These are phyloP conservation scores for Abramis brama DNA, from an alignment of 2,113 vertebrate genomes.

Conservation along the genomic window DNA sequence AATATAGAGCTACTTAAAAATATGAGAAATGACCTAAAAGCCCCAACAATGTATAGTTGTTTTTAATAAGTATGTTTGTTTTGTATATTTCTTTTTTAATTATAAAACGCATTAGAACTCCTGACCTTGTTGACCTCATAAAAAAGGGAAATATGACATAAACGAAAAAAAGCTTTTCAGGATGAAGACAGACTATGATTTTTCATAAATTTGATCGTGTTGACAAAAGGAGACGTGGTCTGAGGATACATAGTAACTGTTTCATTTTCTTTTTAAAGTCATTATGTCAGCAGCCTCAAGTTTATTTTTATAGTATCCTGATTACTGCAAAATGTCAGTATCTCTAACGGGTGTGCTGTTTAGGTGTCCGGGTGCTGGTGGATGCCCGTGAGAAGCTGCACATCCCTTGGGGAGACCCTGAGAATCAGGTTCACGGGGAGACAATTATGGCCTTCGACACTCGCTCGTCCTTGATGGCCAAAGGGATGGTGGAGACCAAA, in stretches of 20 bases:
- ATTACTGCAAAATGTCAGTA: background rate
- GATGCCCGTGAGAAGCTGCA: constrained; percentile 97
- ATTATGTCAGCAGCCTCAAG: background rate
- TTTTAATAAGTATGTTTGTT: background rate
- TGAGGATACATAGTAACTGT: background rate
- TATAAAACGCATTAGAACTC: background rate
- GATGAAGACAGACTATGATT: background rate
- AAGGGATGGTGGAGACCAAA: constrained; percentile 86
- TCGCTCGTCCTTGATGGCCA: constrained; percentile 79
- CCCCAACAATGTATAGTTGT: background rate
- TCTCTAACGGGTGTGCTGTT: constrained; percentile 37
- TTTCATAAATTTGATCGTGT: background rate
- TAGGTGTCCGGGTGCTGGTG: constrained; percentile 92
- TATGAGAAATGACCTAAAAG: background rate
- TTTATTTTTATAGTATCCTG: background rate
- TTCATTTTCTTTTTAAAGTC: background rate
- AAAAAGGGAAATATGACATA: background rate
- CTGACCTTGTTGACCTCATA: background rate
- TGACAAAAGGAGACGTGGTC: background rate
- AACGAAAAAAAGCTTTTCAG: background rate
- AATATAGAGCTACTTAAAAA: background rate
- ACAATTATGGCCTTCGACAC: constrained; percentile 93
- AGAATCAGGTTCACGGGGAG: constrained; percentile 86
- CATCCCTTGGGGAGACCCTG: constrained; percentile 91
- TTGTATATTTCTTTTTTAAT: background rate